Conservation (phyloP, 2,797 vertebrate species). For the Tamandua tetradactyla region DNA sequence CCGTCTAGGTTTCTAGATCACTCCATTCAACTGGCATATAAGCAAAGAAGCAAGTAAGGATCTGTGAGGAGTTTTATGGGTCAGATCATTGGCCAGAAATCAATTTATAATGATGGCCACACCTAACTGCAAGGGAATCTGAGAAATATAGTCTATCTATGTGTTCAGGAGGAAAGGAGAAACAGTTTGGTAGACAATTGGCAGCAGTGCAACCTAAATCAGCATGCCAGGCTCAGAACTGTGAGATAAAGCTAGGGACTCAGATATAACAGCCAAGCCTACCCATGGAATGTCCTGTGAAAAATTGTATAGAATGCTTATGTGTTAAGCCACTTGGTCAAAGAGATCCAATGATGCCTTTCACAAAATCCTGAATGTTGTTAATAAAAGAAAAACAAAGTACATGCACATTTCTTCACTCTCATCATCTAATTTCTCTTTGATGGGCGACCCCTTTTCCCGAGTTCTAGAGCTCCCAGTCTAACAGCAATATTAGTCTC, state of each 20-base stretch:
- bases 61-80: background rate
- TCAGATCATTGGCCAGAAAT: background rate
- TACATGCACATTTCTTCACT: background rate
- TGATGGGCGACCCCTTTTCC: background rate
- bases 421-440: background rate
- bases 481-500: conserved; percentile 39
- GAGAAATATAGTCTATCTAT: background rate
- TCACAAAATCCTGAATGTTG: background rate
- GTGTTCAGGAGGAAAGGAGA: background rate
- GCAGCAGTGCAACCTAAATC: background rate
- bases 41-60: background rate
- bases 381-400: background rate
- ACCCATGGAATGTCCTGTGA: background rate
- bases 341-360: background rate
- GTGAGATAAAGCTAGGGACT: background rate
- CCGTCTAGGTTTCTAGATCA: background rate
- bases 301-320: background rate
- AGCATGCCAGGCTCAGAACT: background rate
- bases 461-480: background rate
- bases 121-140: background rate
- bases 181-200: background rate
- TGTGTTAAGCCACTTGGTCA: background rate
- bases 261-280: background rate
- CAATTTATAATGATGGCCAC: background rate
- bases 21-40: background rate